Evolutionary conservation across 1,140 invertebrate species (phyloP), one percentile per base, ranked within the genome.

Genomic region (Reticulitermes speratus): DNA sequence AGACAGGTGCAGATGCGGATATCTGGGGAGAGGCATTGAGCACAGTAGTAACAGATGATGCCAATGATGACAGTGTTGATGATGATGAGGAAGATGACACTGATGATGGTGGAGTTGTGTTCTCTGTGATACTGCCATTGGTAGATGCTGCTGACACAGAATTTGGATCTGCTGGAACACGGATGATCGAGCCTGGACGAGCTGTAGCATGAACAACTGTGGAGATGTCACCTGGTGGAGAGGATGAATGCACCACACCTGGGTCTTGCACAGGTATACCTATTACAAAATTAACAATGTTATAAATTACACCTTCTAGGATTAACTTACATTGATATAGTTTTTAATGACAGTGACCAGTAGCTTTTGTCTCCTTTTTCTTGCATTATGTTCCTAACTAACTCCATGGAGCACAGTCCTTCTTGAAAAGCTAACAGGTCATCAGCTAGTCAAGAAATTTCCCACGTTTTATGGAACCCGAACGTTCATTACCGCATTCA

Each of bases 121-220:
- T 85, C 59, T 30, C 44, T 65, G 32, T n/a, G 21, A 23, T 25
- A 59, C 32, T 85, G 30, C 30, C 65, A 84, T 44, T 44, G 86
- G 87, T 38, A 86, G 87, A 84, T 87, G 87, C n/a, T 44, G 81
- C 82, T 86, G 88, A 83, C n/a, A 25, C 65, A n/a, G 65, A 8
- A 75, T 30, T 75, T 7, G 59, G 30, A 48, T 93, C 92, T 12
- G 89, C 88, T 44, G 92, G 91, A n/a, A 93, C 90, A 69, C 92
- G 89, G 30, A 93, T 90, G 90, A 93, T 93, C 0, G 92, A 92
- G 8, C 92, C 93, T 30, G 92, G 92, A 25, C 91, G 88, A 21
- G 89, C 89, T 81, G 88, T 88, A 69, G 88, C 88, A 59, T 89
- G 89, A 21, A 88, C 88, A 44, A 89, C 89, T 85, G 89, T 88